A percentile compares a stretch with the other conserved stretches of the same genome.
phyloP scores from a whole-genome alignment of 2,797 vertebrate species.

The Monodelphis domestica region DNA sequence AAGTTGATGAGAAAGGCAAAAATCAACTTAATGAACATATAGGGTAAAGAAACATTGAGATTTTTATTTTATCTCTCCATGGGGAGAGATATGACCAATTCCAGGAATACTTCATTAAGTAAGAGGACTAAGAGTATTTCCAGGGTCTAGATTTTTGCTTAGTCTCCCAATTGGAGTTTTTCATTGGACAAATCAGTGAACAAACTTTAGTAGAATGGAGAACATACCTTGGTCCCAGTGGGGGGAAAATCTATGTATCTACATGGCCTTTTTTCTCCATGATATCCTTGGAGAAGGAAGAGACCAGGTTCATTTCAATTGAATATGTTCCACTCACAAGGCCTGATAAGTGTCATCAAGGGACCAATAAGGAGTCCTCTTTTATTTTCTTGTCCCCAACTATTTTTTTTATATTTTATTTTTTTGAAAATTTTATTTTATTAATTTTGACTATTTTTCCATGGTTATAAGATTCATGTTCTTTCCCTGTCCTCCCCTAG shows the following conservation, averaged over 20 bases:
- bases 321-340: not conserved
- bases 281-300: not conserved
- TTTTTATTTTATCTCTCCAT: not conserved
- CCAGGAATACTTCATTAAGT: not conserved
- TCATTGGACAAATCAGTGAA: not conserved
- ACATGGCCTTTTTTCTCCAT: not conserved
- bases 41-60: not conserved
- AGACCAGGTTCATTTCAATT: not conserved
- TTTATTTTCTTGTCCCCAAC: too few species aligned
- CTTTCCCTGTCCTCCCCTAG: too few species aligned
- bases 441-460: too few species aligned
- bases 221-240: too few species aligned
- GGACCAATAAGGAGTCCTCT: not conserved
- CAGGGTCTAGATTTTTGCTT: not conserved
- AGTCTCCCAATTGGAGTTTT: not conserved
- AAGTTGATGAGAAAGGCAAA: not conserved
- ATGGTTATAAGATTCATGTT: too few species aligned
- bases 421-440: too few species aligned
- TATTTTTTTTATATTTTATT: too few species aligned
- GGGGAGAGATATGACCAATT: not conserved
- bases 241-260: not conserved
- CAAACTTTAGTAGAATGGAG: not conserved
- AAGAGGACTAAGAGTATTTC: not conserved
- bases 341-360: not conserved
- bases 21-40: not conserved